Base-by-base conservation (phyloP, 2,113 vertebrate species). In the Castor canadensis region DNA sequence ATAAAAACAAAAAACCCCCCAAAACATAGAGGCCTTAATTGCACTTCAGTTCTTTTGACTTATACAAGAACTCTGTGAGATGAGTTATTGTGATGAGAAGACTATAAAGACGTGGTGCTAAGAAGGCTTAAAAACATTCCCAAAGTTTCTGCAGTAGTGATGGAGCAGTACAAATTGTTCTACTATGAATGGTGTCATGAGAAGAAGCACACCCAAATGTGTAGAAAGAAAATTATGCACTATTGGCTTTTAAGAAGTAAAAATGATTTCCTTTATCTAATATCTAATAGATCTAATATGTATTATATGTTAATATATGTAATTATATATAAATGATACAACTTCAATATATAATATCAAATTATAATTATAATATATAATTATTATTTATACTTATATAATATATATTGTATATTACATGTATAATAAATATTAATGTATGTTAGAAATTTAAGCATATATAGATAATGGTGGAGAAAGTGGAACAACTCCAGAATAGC, bases 401-500 rank as follows among this genome's bases (percentile, higher is more conserved):
- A n/a, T n/a, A n/a, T n/a, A n/a, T n/a, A n/a, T n/a, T n/a, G n/a
- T n/a, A n/a, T n/a, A n/a, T n/a, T n/a, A n/a, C n/a, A 26, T 12
- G 2, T 60, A 20, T 60, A 60, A 60, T 60, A 60, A 60, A 10
- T 60, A 60, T 60, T 60, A 60, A 58, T n/a, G n/a, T n/a, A 60
- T 54, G 16, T 28, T 52, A 67, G 32, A 30, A n/a, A 38, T 72
- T 15, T 71, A 76, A 92, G 80, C 47, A 28, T 91, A 89, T 28
- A 9, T 49, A 69, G 72, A 38, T 5, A 0, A 98, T 97, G 19
- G 0, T 32, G 73, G 26, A 89, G 32, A 97, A 98, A 97, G 96
- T 93, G 77, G 54, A 77, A 97, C 96, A 95, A 95, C 75, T 22
- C 52, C 30, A 72, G 77, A 32, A 43, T 87, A 96, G 92, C 64